These are phyloP conservation scores for Motacilla tschutschensis DNA, from an alignment of 2,113 vertebrate species.

Conservation along the genomic window DNA sequence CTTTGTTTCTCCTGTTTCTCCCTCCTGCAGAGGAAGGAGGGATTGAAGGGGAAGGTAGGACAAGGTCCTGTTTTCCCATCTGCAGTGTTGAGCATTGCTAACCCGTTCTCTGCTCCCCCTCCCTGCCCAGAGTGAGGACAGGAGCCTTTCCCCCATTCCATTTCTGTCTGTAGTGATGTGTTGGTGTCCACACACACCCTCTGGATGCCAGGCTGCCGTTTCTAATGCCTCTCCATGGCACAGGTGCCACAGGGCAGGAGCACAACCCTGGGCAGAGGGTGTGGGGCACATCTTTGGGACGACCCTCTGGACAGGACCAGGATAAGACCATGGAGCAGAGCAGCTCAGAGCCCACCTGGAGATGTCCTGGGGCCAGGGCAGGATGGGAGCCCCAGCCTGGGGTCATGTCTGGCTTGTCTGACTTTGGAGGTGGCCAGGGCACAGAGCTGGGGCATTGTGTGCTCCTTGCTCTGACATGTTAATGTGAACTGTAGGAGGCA, in stretches of 20 bases:
- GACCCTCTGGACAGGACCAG: not conserved
- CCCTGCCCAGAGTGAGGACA: not conserved
- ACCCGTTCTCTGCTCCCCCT: not conserved
- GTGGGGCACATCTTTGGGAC: too few species aligned
- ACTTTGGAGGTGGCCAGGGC: too few species aligned
- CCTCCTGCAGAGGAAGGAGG: not conserved
- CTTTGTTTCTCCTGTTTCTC: not conserved
- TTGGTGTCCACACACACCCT: not conserved
- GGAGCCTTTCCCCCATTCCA: not conserved
- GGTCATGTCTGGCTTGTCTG: accelerated
- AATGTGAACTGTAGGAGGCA: not conserved
- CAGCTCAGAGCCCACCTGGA: not conserved
- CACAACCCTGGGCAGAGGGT: not conserved
- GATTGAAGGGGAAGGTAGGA: not conserved
- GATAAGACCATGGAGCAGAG: not conserved
- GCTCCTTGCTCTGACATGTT: accelerated
- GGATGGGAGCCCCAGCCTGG: not conserved
- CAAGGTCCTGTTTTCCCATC: not conserved
- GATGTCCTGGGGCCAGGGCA: not conserved
- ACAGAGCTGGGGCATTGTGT: accelerated
- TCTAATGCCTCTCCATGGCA: not conserved
- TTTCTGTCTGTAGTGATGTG: not conserved
- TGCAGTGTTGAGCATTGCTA: not conserved
- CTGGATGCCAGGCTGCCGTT: not conserved
- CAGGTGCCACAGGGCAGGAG: not conserved